A percentile compares a stretch with the other conserved stretches of the same genome.
phyloP scores from a whole-genome alignment of 2,113 vertebrate species.

The Barbus barbus region DNA sequence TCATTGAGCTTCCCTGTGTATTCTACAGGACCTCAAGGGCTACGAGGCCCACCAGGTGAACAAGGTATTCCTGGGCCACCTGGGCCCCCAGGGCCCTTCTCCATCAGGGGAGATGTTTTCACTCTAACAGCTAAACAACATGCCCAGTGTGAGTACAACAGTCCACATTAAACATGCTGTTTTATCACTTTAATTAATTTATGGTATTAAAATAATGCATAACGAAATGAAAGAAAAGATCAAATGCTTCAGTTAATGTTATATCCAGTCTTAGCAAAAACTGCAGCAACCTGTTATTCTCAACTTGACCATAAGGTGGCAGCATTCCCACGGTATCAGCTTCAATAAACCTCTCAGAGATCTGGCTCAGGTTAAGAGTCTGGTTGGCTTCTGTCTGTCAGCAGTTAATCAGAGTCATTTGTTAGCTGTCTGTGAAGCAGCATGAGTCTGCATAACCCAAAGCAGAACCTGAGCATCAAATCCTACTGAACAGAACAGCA shows the following conservation, averaged over 20 bases:
- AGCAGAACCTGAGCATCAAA: constrained; percentile 31
- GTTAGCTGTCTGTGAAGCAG: constrained; percentile 27
- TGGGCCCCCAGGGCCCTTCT: constrained; percentile 52
- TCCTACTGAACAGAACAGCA: background rate
- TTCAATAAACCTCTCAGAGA: background rate
- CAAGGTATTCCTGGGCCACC: background rate
- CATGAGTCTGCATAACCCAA: constrained; percentile 6
- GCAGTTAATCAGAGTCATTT: constrained; percentile 31
- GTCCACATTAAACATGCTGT: background rate
- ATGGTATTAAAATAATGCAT: background rate
- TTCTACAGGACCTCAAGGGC: constrained; percentile 1
- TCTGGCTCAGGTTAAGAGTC: constrained; percentile 17
- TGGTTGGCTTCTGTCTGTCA: constrained; percentile 38
- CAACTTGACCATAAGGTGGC: background rate
- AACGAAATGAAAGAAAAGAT: background rate
- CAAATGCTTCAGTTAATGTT: too few relatives aligned
- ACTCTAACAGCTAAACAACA: constrained; percentile 22
- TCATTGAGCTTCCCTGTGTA: background rate
- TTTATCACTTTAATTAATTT: background rate
- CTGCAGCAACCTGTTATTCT: background rate
- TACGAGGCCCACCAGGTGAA: constrained; percentile 40
- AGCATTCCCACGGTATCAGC: background rate
- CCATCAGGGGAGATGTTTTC: constrained; percentile 50
- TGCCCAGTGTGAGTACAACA: constrained; percentile 28
- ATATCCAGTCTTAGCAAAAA: background rate